phyloP scores from a whole-genome alignment of 2,888 invertebrate species.

The Alcis repandata region DNA sequence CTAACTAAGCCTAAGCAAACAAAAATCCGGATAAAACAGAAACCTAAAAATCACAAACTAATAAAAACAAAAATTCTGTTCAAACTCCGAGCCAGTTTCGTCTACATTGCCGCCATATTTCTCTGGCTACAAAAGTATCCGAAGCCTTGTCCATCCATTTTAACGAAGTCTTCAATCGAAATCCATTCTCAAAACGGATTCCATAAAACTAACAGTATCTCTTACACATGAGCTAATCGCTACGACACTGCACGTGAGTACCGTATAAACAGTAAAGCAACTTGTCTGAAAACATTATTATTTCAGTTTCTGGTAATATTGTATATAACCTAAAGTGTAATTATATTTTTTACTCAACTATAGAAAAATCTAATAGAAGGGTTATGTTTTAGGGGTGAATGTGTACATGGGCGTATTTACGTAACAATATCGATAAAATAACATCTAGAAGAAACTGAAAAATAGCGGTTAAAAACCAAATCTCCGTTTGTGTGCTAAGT shows the following conservation, averaged over 20 bases:
- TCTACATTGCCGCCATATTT: constrained; percentile 2
- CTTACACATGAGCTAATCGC: constrained; percentile 48
- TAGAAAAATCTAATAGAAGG: too few relatives aligned
- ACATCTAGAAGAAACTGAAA: too few relatives aligned
- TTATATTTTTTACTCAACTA: too few relatives aligned
- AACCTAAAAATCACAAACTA: not conserved
- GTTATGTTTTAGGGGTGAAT: too few relatives aligned
- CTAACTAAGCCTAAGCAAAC: too few relatives aligned
- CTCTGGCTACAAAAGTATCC: not conserved
- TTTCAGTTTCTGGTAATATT: too few relatives aligned
- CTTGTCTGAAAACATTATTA: not conserved
- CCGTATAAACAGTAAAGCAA: constrained; percentile 27
- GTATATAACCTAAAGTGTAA: too few relatives aligned
- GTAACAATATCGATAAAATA: too few relatives aligned
- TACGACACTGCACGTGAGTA: constrained; percentile 24
- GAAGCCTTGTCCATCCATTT: not conserved
- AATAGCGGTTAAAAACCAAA: too few relatives aligned
- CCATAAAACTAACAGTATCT: constrained; percentile 46
- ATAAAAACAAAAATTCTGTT: not conserved
- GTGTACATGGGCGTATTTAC: too few relatives aligned
- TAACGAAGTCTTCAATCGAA: constrained; percentile 33
- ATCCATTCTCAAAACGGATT: constrained; percentile 42
- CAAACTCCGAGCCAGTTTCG: not conserved
- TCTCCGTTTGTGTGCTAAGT: too few relatives aligned
- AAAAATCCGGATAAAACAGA: not conserved